phyloP scores from a whole-genome alignment of 2,888 invertebrate genomes.

The Anoncus sp. region DNA sequence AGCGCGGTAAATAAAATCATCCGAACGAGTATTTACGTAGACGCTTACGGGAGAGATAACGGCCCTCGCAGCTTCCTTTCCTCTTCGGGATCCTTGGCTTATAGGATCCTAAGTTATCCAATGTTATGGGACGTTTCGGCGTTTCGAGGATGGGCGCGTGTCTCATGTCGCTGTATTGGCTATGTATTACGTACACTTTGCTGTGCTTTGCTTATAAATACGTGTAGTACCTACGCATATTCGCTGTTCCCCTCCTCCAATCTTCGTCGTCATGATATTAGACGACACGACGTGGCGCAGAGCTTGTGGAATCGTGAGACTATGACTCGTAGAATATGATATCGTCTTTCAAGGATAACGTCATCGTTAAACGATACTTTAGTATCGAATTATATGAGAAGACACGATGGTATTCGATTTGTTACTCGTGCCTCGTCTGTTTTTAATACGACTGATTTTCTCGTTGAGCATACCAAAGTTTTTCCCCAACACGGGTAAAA shows the following conservation, averaged over 20 bases:
- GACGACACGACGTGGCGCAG: conserved; percentile 31
- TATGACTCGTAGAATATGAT: conserved; percentile 10
- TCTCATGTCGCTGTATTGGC: conserved; percentile 55
- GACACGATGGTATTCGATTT: conserved; percentile 40
- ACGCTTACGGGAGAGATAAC: conserved; percentile 71
- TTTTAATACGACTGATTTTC: conserved; percentile 21
- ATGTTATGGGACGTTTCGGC: conserved; percentile 70
- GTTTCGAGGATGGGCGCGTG: conserved; percentile 64
- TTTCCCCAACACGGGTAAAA: too few species aligned
- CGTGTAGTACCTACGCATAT: conserved; percentile 4
- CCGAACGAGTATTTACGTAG: conserved; percentile 73
- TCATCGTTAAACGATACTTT: conserved; percentile 44
- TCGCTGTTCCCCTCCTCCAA: conserved; percentile 13
- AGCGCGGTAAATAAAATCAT: conserved; percentile 75
- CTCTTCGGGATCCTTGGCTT: conserved; percentile 64
- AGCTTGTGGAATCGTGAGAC: conserved; percentile 44
- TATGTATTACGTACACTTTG: conserved; percentile 39
- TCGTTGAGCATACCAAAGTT: background rate
- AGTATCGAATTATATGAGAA: conserved; percentile 33
- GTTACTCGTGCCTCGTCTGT: background rate
- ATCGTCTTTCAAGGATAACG: conserved; percentile 37
- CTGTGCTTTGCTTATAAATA: conserved; percentile 47
- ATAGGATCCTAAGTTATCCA: conserved; percentile 73
- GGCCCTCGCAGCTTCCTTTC: conserved; percentile 60
- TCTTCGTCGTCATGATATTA: conserved; percentile 25